Evolutionary conservation across 1,140 invertebrate genomes (phyloP).

Genomic region (Diachasmimorpha longicaudata): DNA sequence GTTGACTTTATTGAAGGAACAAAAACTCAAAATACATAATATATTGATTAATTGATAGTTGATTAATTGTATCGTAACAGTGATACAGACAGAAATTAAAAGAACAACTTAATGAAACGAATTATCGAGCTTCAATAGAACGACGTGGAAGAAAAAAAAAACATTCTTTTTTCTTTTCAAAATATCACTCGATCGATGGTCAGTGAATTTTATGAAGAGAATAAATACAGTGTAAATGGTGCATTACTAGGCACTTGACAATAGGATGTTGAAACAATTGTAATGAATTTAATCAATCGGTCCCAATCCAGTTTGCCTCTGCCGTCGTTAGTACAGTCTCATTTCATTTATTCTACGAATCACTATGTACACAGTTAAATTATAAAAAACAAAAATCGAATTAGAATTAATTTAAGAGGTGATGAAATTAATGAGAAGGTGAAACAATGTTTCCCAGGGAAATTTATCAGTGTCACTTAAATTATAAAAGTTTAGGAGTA

Average conservation of each 20-base stretch:
- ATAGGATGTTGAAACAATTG: background rate
- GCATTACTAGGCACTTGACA: background rate
- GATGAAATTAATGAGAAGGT: background rate
- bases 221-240: background rate
- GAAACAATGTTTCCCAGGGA: background rate
- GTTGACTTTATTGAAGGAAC: background rate
- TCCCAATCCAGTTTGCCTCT: background rate
- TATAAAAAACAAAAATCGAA: background rate
- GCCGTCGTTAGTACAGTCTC: conserved; percentile 5
- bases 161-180: background rate
- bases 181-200: background rate
- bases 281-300: background rate
- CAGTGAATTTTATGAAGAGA: background rate
- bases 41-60: background rate
- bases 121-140: conserved; percentile 10
- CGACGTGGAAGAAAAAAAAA: background rate
- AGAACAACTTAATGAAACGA: background rate
- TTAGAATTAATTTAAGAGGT: background rate
- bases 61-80: background rate
- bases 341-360: conserved; percentile 34
- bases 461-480: background rate
- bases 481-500: background rate
- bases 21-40: background rate
- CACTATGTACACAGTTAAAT: background rate
- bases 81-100: background rate